Base-by-base conservation (phyloP, 2,888 invertebrate species). In the Euclidia mi region DNA sequence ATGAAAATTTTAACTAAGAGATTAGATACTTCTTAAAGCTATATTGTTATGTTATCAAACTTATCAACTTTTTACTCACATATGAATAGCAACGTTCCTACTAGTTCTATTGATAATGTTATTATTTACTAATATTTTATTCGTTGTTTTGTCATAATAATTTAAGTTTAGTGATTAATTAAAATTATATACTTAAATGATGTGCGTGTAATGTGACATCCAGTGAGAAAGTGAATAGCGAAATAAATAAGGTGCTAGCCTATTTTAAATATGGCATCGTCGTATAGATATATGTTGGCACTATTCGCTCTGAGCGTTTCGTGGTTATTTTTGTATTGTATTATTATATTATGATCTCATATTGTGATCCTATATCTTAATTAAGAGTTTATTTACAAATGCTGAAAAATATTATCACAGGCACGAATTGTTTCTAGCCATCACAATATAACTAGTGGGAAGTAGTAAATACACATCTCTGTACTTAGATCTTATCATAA, bases 321-420 rank as follows among this genome's bases (percentile, higher is more conserved):
- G 17, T 32, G 12, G 34, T 34, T 35, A 34, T 42, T 41, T 20
- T 28, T 25, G 12, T 50, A 20, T 31, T 50, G 35, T 31, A 31
- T 11, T 49, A 46, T 28, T 45, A 41, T 41, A 35, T 11, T 44
- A 56, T 74, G 73, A 74, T 73, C 73, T 73, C 75, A 74, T 48
- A 55, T 50, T 70, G 64, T 70, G 67, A 74, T 73, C 58, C 31
- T 62, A 59, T 66, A 46, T 47, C 49, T 62, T 58, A 51, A 51
- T 53, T 66, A 63, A 73, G 56, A 52, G 41, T 60, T 65, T 43
- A 49, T 46, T 34, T 53, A 70, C 56, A 66, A 59, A 47, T 70
- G 56, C 56, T 41, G 52, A 60, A 62, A 59, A 51, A 11, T 53
- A 52, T 45, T 17, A 38, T 43, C 52, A 6, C 20, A 25, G 12